Base-by-base conservation (phyloP, 2,888 invertebrate species). In the Eulithis testata region DNA sequence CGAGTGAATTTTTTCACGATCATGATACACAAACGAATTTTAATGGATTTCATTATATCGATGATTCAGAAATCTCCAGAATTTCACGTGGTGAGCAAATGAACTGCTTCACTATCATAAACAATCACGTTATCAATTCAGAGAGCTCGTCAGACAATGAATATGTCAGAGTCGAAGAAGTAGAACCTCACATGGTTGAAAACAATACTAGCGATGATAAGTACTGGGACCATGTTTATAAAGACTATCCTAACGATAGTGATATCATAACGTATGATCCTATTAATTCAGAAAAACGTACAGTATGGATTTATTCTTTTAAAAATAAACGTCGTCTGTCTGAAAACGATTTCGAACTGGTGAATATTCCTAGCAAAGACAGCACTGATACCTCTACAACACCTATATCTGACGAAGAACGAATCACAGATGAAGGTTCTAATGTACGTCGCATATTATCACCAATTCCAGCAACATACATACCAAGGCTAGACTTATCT, bases 281-380 rank as follows among this genome's bases (percentile, higher is more conserved):
- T 51, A 45, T 68, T 12, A 77, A 82, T 8, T 56, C 69, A 7
- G 82, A 84, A 53, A 83, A 86, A 66, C 82, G 78, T 7, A 88
- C 85, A 3, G 78, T 90, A 66, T 88, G 86, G 83, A 89, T 90
- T 53, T 90, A 90, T 74, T 90, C 90, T 2, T 88, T 82, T 64
- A 86, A 87, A 78, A 90, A 91, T 68, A 83, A 80, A 61, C 81
- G 75, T n/a, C 69, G 79, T 4, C 66, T 88, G 27, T 65, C 78
- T n/a, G 85, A 88, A 51, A 75, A 84, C 50, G 80, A 83, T 64
- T 76, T 74, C 52, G 80, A 82, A 58, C 58, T 80, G 12, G 70
- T 77, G 5, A 84, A 86, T 62, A 75, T 78, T 31, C 74, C 76
- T 9, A 75, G 79, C 56, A 78, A 71, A 57, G 81, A 83, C 8